Conservation (phyloP, 1,140 invertebrate genomes). For the Pachypeltis micranthus region DNA sequence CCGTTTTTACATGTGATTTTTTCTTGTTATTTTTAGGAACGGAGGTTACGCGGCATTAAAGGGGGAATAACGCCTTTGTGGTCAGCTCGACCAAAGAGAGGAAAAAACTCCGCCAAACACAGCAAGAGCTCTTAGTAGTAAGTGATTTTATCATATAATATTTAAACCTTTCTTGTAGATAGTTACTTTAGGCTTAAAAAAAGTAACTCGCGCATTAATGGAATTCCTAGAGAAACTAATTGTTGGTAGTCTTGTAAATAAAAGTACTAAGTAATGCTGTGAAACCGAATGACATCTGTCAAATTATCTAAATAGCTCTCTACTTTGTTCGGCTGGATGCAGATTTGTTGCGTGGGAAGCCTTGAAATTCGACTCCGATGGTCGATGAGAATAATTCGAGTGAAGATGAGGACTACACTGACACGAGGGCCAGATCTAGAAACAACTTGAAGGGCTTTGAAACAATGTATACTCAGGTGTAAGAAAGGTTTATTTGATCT, state of each 20-base stretch:
- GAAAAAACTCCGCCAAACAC: neutral
- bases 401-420: conserved; percentile 62
- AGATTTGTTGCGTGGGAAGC: conserved; percentile 33
- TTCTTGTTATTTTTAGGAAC: conserved; percentile 1
- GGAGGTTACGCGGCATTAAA: conserved; percentile 9
- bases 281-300: too few species aligned
- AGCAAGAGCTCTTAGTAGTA: conserved; percentile 11
- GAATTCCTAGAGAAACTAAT: too few species aligned
- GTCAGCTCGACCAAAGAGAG: neutral
- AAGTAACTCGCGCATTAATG: too few species aligned
- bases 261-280: too few species aligned
- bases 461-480: conserved; percentile 76
- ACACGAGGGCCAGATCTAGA: conserved; percentile 63
- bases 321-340: too few species aligned
- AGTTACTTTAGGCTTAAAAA: too few species aligned
- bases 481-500: conserved; percentile 18
- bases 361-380: conserved; percentile 72
- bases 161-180: too few species aligned
- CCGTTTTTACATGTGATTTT: too few species aligned
- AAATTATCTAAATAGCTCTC: too few species aligned
- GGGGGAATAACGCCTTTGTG: neutral
- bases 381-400: conserved; percentile 45
- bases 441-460: conserved; percentile 76
- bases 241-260: too few species aligned
- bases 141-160: too few species aligned